Conservation (phyloP, 2,113 vertebrate genomes). For the Strix aluco region DNA sequence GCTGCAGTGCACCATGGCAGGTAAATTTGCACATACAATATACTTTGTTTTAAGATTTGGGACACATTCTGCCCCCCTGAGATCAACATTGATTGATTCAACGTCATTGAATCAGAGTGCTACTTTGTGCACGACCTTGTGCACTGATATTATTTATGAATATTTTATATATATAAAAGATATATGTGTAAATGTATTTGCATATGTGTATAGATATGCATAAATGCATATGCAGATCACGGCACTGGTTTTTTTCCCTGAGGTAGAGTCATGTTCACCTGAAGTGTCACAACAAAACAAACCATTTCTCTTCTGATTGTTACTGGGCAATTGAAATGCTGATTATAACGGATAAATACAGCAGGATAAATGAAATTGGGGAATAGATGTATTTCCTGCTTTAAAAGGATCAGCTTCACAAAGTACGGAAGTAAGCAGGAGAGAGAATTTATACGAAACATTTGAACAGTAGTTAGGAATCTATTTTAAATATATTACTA, state of each 20-base stretch:
- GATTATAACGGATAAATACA: neutral
- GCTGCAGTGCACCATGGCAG: neutral
- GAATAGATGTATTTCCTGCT: neutral
- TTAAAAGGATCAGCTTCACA: neutral
- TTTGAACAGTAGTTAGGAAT: neutral
- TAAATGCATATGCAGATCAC: neutral
- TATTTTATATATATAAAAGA: neutral
- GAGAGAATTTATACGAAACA: neutral
- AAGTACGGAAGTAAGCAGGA: neutral
- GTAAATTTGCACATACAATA: neutral
- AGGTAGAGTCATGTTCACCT: neutral
- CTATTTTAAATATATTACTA: neutral
- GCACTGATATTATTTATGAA: neutral
- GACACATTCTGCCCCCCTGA: neutral
- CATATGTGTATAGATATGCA: neutral
- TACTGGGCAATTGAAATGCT: neutral
- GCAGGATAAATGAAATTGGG: neutral
- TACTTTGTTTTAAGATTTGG: neutral
- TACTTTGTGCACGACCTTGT: neutral
- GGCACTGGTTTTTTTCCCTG: neutral
- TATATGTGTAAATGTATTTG: neutral
- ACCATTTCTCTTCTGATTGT: neutral
- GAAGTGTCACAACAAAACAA: neutral
- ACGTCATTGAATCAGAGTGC: fast-evolving
- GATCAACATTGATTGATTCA: neutral